These are phyloP conservation scores for Miniopterus natalensis DNA, from an alignment of 2,113 vertebrate species.

Conservation along the genomic window DNA sequence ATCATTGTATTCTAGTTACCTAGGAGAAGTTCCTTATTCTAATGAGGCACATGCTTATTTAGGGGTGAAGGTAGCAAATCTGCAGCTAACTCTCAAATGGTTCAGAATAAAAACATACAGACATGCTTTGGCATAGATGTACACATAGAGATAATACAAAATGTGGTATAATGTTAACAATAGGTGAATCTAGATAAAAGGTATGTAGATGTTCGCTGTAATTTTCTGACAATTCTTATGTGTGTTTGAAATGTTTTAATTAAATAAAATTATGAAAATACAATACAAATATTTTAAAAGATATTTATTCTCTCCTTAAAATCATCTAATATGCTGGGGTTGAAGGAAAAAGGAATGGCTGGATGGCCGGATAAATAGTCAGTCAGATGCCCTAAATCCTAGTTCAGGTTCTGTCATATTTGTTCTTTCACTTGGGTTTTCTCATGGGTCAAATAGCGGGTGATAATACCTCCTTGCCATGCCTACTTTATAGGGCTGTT, in stretches of 20 bases:
- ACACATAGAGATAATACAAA: neutral
- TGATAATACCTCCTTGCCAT: constrained; percentile 59
- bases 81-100: neutral
- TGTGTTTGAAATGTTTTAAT: constrained; percentile 2
- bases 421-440: constrained; percentile 57
- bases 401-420: constrained; percentile 59
- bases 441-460: constrained; percentile 57
- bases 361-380: neutral
- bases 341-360: constrained; percentile 30
- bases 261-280: neutral
- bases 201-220: neutral
- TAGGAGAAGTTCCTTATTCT: neutral
- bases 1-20: neutral
- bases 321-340: neutral
- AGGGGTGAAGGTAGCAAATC: neutral
- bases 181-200: constrained; percentile 14
- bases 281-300: neutral
- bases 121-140: neutral
- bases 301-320: neutral
- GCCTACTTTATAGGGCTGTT: constrained; percentile 62
- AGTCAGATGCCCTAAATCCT: constrained; percentile 40
- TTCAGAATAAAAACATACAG: neutral
- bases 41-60: neutral
- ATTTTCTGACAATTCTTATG: neutral
- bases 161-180: constrained; percentile 27